Percentiles rank a stretch among this genome's conserved stretches.
These are phyloP conservation scores for Oreortyx pictus DNA, from an alignment of 2,797 vertebrate genomes.

Conservation along the genomic window DNA sequence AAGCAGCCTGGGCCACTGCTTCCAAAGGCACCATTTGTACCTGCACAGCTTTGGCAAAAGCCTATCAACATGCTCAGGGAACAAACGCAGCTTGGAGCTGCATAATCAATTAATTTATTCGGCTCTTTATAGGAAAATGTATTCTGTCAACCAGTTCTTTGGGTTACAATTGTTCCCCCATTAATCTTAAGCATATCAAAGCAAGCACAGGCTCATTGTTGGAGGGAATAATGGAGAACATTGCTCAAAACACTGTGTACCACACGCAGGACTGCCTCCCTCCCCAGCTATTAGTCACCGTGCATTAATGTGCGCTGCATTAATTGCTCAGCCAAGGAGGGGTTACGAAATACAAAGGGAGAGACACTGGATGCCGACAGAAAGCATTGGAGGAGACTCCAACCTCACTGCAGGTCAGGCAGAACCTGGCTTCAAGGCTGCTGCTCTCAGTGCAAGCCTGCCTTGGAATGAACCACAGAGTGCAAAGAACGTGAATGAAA, in stretches of 20 bases:
- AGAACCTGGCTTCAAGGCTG: neutral
- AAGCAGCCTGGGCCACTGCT: neutral
- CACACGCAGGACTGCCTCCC: neutral
- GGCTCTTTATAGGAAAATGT: neutral
- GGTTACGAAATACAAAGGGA: neutral
- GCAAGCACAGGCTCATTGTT: neutral
- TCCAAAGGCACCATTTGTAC: neutral
- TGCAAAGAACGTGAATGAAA: neutral
- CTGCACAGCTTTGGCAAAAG: neutral
- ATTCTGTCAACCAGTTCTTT: neutral
- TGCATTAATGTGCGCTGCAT: neutral
- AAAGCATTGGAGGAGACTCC: neutral
- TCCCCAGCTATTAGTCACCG: neutral
- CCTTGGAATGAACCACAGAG: accelerated
- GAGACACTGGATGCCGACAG: neutral
- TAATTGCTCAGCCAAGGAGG: neutral
- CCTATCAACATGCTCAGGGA: neutral
- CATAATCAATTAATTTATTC: neutral
- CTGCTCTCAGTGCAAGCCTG: neutral
- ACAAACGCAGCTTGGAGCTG: neutral
- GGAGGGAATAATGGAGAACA: neutral
- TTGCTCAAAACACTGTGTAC: neutral
- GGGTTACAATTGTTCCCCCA: neutral
- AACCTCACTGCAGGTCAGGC: neutral
- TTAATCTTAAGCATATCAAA: neutral